Evolutionary conservation across 2,797 vertebrate genomes (phyloP).

Genomic region (Chaetophractus vellerosus): DNA sequence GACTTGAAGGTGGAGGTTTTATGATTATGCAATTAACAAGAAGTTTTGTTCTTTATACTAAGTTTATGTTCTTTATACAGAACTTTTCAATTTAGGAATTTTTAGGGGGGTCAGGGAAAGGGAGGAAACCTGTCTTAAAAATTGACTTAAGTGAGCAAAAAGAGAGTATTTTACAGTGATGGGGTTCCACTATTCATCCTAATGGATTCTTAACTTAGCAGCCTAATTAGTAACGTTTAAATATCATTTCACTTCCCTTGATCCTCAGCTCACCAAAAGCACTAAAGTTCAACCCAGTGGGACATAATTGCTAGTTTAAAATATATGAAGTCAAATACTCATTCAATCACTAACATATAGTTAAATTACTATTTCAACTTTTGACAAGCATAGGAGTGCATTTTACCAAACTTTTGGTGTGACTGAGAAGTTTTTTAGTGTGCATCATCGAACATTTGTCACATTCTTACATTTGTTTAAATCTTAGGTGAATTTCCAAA

Average conservation of each 20-base stretch:
- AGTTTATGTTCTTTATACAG: slow-evolving; percentile 20
- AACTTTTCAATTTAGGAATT: slow-evolving; percentile 33
- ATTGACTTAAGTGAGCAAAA: background rate
- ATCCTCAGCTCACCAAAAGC: slow-evolving; percentile 63
- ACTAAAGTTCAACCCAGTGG: slow-evolving; percentile 68
- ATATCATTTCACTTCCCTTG: slow-evolving; percentile 71
- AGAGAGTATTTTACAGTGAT: background rate
- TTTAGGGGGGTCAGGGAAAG: background rate
- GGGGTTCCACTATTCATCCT: slow-evolving; percentile 20
- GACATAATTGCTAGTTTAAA: slow-evolving; percentile 55
- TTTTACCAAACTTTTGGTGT: slow-evolving; percentile 44
- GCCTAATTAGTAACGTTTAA: slow-evolving; percentile 71
- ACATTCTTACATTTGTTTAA: slow-evolving; percentile 47
- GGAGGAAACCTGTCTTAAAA: background rate
- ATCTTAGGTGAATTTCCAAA: background rate
- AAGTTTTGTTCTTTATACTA: slow-evolving; percentile 26
- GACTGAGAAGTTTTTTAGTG: background rate
- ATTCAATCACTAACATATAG: slow-evolving; percentile 40
- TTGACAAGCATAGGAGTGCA: background rate
- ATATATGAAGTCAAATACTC: slow-evolving; percentile 61
- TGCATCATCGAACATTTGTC: background rate
- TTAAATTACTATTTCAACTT: slow-evolving; percentile 56
- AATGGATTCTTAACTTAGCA: slow-evolving; percentile 56
- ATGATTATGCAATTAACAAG: background rate
- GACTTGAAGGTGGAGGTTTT: background rate